Evolutionary conservation across 2,888 invertebrate genomes (phyloP), one percentile per base, ranked within the genome.

Genomic region (Drosophila subquinaria): DNA sequence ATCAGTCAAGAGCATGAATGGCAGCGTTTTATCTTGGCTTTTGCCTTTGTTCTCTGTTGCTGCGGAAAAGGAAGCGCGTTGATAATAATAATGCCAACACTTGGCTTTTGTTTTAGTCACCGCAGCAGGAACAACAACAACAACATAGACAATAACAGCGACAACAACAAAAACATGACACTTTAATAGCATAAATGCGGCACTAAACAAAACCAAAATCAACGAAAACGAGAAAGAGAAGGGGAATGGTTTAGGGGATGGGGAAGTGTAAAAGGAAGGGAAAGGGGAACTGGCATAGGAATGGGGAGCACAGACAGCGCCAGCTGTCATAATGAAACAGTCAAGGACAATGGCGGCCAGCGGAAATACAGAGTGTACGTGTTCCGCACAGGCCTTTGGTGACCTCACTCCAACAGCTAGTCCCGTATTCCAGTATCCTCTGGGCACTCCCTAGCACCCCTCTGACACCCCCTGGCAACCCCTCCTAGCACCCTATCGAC

Each of bases 311-410:
- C 69, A 60, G 61, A 61, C 57, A 68, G 66, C 55, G 74, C 70
- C 79, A 77, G 89, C 81, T 88, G 90, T 84, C 88, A 85, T 88
- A 86, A 86, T 86, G 86, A 86, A 85, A 86, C 88, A 88, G 86
- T 86, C 86, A 86, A 89, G 86, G 86, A 86, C 86, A 86, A 86
- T 89, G 75, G 89, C 72, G 78, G 60, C 79, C 74, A 81, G 64
- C 88, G 89, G 86, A 89, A 69, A 88, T 81, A 84, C 81, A 85
- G 79, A 89, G 89, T 84, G 81, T 81, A 81, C 87, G 81, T 74
- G 81, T 71, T 69, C 68, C 72, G 76, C 55, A 36, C 60, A 60
- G 74, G 69, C 74, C 51, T 53, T 43, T 62, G 63, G 56, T 69
- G 79, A 76, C 69, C 72, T 67, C 53, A 67, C 61, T 43, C 47